These are phyloP conservation scores for Rhopalosiphum maidis DNA, from an alignment of 1,140 invertebrate species.

Conservation along the genomic window DNA sequence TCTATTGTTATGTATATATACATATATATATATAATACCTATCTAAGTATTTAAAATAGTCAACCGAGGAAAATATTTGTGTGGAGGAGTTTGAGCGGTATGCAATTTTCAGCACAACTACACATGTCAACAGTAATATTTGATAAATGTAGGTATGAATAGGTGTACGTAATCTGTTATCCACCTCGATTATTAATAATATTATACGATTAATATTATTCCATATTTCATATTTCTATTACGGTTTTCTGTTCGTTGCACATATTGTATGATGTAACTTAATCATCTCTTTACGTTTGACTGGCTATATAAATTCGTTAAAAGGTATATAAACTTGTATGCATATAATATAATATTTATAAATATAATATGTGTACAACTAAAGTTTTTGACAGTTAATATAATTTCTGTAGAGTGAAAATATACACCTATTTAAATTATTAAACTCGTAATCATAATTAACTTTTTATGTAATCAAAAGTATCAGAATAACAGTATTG, in stretches of 20 bases:
- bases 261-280: background rate
- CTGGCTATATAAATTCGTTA: background rate
- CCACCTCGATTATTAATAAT: background rate
- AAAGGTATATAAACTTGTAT: background rate
- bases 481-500: background rate
- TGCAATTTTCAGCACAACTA: background rate
- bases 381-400: background rate
- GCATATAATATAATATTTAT: background rate
- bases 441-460: background rate
- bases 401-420: background rate
- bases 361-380: background rate
- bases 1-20: background rate
- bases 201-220: background rate
- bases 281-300: background rate
- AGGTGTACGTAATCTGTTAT: background rate
- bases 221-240: background rate
- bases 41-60: background rate
- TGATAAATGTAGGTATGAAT: too few relatives aligned
- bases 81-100: background rate
- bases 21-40: too few relatives aligned
- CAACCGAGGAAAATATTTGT: background rate
- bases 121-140: background rate
- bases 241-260: background rate
- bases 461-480: background rate
- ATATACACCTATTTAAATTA: background rate